These are phyloP conservation scores for Promerops cafer DNA, from an alignment of 2,113 vertebrate species.

Conservation along the genomic window DNA sequence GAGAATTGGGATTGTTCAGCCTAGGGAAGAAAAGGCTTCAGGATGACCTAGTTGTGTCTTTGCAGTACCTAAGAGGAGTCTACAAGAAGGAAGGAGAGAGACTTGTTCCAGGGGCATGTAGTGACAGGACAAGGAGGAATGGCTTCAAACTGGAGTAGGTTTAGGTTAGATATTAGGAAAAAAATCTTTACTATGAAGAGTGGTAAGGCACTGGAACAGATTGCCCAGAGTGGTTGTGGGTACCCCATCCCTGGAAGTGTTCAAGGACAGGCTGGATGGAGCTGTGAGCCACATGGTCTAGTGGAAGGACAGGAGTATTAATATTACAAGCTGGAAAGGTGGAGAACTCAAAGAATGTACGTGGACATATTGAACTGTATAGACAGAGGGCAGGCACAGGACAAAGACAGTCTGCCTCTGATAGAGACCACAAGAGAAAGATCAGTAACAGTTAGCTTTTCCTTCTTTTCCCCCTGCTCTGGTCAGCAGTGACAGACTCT, in stretches of 20 bases:
- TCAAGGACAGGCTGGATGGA: background rate
- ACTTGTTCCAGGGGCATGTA: background rate
- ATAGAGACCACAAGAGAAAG: background rate
- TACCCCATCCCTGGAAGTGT: background rate
- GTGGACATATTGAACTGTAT: fast-evolving
- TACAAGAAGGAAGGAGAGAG: background rate
- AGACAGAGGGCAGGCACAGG: background rate
- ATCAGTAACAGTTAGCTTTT: background rate
- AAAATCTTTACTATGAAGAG: background rate
- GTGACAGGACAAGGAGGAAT: background rate
- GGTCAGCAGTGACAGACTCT: background rate
- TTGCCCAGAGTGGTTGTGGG: background rate
- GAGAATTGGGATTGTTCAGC: background rate
- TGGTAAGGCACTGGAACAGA: background rate
- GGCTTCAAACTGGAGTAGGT: background rate
- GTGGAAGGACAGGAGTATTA: background rate
- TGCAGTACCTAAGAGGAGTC: background rate
- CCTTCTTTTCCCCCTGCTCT: background rate
- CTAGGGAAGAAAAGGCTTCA: background rate
- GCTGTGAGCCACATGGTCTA: background rate
- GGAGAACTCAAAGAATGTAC: background rate
- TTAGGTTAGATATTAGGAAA: background rate
- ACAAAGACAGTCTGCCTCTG: background rate
- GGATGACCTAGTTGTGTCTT: background rate
- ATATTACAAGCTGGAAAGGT: background rate